Evolutionary conservation across 2,888 invertebrate species (phyloP), one percentile per base, ranked within the genome.

Genomic region (Drymonia ruficornis): DNA sequence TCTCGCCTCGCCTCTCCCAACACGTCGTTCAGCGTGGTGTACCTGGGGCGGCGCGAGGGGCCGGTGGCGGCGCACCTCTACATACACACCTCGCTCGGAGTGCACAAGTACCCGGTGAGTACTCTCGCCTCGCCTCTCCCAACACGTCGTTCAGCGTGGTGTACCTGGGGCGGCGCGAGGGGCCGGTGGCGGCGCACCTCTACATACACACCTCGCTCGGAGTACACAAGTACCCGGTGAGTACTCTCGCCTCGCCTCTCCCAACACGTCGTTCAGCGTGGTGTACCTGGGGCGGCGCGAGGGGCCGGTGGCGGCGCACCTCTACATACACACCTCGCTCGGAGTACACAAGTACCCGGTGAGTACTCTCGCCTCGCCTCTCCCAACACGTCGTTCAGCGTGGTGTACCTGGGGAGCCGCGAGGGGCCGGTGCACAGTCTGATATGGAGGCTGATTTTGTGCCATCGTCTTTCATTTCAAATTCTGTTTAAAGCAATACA

Each of bases 61-160:
- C 95, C 95, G 78, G 96, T 97, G 66, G 95, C 97, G 84, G 97
- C 98, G 83, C 96, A 95, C 83, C 94, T 99, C 79, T 97, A 96
- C 89, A 97, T 99, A 80, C 98, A 99, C 90, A 99, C 99, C 38
- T 98, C 98, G 59, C 96, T 96, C 86, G 99, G 99, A 65, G 96
- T 97, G 71, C 95, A 97, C 83, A 96, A 96, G 86, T 97, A 98
- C 87, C 95, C 96, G 79, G 97, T 97, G 87, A 73, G 81, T 76
- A 46, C 40, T 1, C 13, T 13, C 9, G 3, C 31, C 31, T 11
- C 11, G 1, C 31, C 13, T 1, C 34, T 13, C 12, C 97, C 63
- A 98, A 98, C 87, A 99, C 99, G 64, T 96, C 98, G 63, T 98
- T 99, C 91, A 98, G 96, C 93, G 98, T 99, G 76, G 98, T 99